A percentile compares a stretch with the other conserved stretches of the same genome.
phyloP scores from a whole-genome alignment of 2,113 vertebrate species.

The Oenanthe oenanthe region DNA sequence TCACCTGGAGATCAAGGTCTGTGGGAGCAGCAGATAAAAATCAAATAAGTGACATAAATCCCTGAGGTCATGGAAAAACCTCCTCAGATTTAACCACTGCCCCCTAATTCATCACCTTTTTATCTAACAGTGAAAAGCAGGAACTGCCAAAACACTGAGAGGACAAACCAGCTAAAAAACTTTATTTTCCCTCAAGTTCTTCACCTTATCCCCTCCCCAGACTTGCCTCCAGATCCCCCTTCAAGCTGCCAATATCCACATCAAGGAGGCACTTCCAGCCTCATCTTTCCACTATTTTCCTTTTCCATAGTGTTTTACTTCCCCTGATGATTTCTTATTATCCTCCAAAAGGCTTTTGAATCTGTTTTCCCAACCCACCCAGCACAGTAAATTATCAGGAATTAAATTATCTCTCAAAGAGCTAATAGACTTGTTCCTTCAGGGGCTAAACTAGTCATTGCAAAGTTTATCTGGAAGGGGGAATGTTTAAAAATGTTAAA shows the following conservation, averaged over 20 bases:
- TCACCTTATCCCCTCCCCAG: not conserved
- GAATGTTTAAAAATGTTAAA: not conserved
- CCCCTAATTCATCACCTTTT: not conserved
- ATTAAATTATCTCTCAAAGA: conserved; percentile 18
- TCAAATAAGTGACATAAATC: not conserved
- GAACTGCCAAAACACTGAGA: not conserved
- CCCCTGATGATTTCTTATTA: not conserved
- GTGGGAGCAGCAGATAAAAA: not conserved
- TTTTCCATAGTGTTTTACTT: not conserved
- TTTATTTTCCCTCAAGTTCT: not conserved
- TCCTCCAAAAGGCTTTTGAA: not conserved
- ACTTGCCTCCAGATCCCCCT: not conserved
- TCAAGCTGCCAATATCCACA: not conserved
- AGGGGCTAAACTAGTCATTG: conserved; percentile 1
- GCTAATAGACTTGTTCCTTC: conserved; percentile 2
- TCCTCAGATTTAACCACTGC: not conserved
- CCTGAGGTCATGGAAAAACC: not conserved
- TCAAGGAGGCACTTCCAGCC: not conserved
- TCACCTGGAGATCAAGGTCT: not conserved
- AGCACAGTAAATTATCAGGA: not conserved
- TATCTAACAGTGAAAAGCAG: not conserved
- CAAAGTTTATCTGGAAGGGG: not conserved
- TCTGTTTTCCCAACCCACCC: not conserved
- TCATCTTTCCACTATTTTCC: not conserved
- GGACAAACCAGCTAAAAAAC: not conserved